phyloP scores from a whole-genome alignment of 2,888 invertebrate genomes.

The Acheta domesticus region DNA sequence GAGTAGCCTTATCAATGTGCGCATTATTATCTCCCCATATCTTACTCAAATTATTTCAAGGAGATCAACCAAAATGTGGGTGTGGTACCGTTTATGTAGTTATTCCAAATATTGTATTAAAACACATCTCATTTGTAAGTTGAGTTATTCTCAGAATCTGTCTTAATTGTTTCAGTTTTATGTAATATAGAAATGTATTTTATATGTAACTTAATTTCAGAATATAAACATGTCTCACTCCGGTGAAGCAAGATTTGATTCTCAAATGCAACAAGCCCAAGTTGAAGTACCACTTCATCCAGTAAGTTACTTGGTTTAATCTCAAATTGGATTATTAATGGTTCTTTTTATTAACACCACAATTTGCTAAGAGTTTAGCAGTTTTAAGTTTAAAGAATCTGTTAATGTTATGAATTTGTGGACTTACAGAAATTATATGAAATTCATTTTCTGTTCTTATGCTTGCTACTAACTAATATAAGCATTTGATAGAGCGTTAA shows the following conservation, averaged over 20 bases:
- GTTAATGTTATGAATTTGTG: neutral
- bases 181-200: neutral
- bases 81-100: conserved; percentile 6
- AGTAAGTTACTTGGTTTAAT: neutral
- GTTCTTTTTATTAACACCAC: neutral
- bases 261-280: neutral
- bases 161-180: no score
- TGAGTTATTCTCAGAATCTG: neutral
- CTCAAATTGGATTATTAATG: neutral
- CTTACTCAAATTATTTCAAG: no score
- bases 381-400: neutral
- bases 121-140: neutral
- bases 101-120: neutral
- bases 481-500: no score
- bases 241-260: neutral
- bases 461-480: neutral
- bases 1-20: no score
- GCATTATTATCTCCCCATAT: no score
- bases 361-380: no score
- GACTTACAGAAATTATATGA: neutral
- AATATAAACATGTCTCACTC: neutral
- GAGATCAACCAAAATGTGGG: neutral
- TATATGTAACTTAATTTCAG: neutral
- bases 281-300: neutral
- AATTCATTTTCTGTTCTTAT: neutral